Conservation (phyloP, 2,113 vertebrate species). For the Neolamprologus devosi region DNA sequence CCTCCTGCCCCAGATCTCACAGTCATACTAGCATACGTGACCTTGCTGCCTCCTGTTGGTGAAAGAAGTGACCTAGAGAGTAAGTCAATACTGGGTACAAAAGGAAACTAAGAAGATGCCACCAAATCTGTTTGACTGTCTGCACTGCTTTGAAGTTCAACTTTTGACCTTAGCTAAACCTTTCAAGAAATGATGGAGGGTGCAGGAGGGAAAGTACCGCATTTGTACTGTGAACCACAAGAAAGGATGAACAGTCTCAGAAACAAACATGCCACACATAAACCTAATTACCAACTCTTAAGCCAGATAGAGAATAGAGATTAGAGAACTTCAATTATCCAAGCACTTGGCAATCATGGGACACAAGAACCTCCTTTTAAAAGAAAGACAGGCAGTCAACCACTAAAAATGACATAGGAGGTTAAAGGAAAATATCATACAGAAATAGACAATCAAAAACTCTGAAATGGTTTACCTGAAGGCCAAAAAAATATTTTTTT, state of each 20-base stretch:
- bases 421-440: neutral
- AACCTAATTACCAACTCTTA: neutral
- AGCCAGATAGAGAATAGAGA: neutral
- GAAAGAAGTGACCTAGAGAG: slow-evolving; percentile 22
- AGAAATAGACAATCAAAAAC: neutral
- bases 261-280: neutral
- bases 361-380: neutral
- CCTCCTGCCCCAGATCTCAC: slow-evolving; percentile 5
- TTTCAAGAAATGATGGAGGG: neutral
- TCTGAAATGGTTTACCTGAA: neutral
- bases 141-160: neutral
- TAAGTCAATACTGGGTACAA: neutral
- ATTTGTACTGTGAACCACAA: neutral
- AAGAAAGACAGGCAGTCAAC: neutral
- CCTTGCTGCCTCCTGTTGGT: slow-evolving; percentile 12
- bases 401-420: neutral
- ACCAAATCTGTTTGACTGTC: neutral
- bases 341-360: neutral
- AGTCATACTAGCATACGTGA: neutral
- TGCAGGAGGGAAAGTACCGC: neutral
- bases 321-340: neutral
- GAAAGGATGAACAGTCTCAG: neutral
- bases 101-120: neutral
- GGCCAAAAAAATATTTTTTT: accelerated
- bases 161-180: neutral